A percentile compares a stretch with the other conserved stretches of the same genome.
phyloP scores from a whole-genome alignment of 1,140 invertebrate species.

The Halictus rubicundus region DNA sequence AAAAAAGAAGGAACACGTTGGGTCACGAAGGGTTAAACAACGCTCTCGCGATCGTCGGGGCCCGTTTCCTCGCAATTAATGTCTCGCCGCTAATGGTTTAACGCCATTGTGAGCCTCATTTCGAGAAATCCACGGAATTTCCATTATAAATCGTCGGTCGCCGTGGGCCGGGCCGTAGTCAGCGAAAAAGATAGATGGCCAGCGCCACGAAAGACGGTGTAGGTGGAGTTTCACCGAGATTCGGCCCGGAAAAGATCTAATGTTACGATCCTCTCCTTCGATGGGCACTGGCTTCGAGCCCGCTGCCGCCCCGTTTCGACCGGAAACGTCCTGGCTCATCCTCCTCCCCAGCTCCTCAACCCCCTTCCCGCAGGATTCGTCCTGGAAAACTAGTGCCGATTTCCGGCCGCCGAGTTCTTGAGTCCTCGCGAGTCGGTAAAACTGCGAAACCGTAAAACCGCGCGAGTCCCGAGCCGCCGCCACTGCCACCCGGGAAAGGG shows the following conservation, averaged over 20 bases:
- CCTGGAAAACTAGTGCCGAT: slow-evolving; percentile 27
- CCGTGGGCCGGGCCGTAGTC: slow-evolving; percentile 46
- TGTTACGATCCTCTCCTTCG: slow-evolving; percentile 52
- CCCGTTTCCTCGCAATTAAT: slow-evolving; percentile 18
- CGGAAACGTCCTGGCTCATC: slow-evolving; percentile 21
- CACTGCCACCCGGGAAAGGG: not conserved
- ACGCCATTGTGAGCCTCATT: slow-evolving; percentile 7
- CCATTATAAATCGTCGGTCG: slow-evolving; percentile 58
- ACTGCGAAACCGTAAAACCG: not conserved
- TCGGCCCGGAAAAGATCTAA: slow-evolving; percentile 68
- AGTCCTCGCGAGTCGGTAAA: not conserved
- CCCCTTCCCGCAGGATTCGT: not conserved
- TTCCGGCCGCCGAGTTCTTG: slow-evolving; percentile 25
- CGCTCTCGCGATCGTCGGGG: no score
- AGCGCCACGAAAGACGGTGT: slow-evolving; percentile 21
- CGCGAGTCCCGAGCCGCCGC: not conserved
- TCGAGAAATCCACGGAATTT: slow-evolving; percentile 36
- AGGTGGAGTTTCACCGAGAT: slow-evolving; percentile 28
- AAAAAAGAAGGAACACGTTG: no score
- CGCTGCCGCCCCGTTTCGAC: not conserved
- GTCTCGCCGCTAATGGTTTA: slow-evolving; percentile 41
- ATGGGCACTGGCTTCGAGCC: slow-evolving; percentile 47
- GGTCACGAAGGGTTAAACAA: no score
- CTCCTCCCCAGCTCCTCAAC: not conserved
- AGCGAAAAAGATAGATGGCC: slow-evolving; percentile 64